Evolutionary conservation across 2,113 vertebrate genomes (phyloP).

Genomic region (Pachyramphus minor): DNA sequence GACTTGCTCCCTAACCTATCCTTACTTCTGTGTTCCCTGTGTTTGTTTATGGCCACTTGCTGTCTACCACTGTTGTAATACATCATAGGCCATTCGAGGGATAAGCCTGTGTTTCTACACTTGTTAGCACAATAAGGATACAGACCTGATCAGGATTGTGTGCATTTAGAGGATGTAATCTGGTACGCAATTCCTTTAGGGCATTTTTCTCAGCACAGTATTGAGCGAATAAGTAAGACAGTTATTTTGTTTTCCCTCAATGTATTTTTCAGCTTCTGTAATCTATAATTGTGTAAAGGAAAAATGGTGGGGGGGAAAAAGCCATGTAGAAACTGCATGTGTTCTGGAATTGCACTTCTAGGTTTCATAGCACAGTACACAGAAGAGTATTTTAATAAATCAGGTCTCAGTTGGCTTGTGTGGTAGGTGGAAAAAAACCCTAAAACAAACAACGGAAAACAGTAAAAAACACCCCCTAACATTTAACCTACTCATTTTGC

Average conservation of each 20-base stretch:
- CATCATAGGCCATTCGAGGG: background rate
- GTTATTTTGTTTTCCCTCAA: background rate
- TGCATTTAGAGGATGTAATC: background rate
- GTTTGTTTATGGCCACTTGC: background rate
- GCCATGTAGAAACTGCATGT: background rate
- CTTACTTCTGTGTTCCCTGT: background rate
- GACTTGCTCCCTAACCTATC: background rate
- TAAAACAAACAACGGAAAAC: background rate
- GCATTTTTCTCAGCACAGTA: background rate
- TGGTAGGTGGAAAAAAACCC: accelerated
- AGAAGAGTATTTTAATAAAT: background rate
- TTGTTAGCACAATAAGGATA: background rate
- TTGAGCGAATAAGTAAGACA: background rate
- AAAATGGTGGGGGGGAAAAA: background rate
- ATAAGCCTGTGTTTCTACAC: background rate
- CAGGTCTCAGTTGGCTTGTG: background rate
- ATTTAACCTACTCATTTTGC: background rate
- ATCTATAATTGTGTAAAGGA: background rate
- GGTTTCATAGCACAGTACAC: background rate
- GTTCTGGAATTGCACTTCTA: background rate
- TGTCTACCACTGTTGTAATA: background rate
- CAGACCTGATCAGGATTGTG: background rate
- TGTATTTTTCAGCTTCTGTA: background rate
- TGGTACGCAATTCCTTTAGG: background rate
- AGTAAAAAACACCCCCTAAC: accelerated